Evolutionary conservation across 2,113 vertebrate genomes (phyloP).

Genomic region (Rhineura floridana): DNA sequence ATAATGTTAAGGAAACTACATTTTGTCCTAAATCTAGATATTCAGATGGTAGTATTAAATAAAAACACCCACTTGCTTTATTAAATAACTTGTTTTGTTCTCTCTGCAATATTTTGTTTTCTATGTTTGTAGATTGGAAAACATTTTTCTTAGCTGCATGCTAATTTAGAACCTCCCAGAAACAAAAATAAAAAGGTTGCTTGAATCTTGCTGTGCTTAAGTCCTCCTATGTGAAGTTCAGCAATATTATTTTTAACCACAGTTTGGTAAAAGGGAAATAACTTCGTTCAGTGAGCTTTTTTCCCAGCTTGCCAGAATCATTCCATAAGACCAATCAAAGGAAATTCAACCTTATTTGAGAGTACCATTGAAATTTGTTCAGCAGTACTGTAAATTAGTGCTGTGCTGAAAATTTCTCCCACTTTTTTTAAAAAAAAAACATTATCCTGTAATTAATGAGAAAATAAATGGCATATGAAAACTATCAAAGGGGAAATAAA

Average conservation of each 20-base stretch:
- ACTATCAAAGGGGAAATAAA: no score
- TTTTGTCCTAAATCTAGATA: slow-evolving; percentile 52
- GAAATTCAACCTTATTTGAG: slow-evolving; percentile 27
- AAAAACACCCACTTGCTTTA: slow-evolving; percentile 44
- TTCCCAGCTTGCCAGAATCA: no score
- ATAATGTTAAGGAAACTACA: slow-evolving; percentile 42
- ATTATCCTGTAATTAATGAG: no score
- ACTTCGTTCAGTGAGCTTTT: no score
- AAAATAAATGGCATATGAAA: no score
- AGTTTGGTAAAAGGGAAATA: no score
- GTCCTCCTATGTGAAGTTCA: slow-evolving; percentile 29
- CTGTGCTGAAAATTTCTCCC: no score
- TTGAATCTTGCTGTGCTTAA: slow-evolving; percentile 4
- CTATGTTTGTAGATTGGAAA: slow-evolving; percentile 46
- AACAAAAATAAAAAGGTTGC: slow-evolving; percentile 28
- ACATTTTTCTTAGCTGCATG: not conserved
- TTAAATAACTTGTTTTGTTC: slow-evolving; percentile 49
- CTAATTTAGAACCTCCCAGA: slow-evolving; percentile 38
- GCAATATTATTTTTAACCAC: slow-evolving; percentile 27
- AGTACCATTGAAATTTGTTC: slow-evolving; percentile 1
- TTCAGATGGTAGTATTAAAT: slow-evolving; percentile 45
- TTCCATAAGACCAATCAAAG: no score
- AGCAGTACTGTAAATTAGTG: rapidly evolving
- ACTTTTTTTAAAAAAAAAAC: no score
- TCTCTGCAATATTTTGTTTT: slow-evolving; percentile 16